Evolutionary conservation across 1,140 invertebrate species (phyloP).

Genomic region (Leptonema lineaticorne): DNA sequence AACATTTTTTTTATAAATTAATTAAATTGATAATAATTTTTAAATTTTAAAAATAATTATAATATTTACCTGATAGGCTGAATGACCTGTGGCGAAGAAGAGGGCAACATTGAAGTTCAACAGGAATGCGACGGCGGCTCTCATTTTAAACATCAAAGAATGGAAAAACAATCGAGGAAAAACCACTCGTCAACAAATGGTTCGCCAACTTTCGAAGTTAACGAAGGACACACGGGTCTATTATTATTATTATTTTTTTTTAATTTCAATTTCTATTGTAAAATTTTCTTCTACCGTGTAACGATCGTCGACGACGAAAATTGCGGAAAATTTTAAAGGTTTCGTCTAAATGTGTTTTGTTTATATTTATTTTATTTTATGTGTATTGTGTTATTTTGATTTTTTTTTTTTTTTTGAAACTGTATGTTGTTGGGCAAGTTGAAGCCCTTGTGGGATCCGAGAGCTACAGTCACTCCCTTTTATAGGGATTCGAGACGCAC

Average conservation of each 20-base stretch:
- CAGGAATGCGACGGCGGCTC: constrained; percentile 33
- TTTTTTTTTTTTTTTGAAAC: too few relatives aligned
- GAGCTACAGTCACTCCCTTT: constrained; percentile 30
- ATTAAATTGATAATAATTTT: background rate
- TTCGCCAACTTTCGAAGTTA: background rate
- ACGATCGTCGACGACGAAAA: too few relatives aligned
- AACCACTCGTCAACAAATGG: background rate
- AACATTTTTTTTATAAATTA: background rate
- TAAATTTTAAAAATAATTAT: background rate
- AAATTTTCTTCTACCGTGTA: too few relatives aligned
- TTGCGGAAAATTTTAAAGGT: too few relatives aligned
- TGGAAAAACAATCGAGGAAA: background rate
- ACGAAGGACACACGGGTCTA: too few relatives aligned
- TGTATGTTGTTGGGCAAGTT: constrained; percentile 2
- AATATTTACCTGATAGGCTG: constrained; percentile 35
- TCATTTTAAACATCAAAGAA: constrained; percentile 20
- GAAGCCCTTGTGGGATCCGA: constrained; percentile 31
- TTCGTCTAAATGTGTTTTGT: too few relatives aligned
- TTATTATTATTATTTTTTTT: too few relatives aligned
- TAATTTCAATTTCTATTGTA: too few relatives aligned
- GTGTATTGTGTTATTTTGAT: too few relatives aligned
- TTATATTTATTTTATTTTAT: too few relatives aligned
- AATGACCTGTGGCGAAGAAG: constrained; percentile 32
- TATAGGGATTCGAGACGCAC: constrained; percentile 29
- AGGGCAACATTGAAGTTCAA: constrained; percentile 37